phyloP scores from a whole-genome alignment of 2,888 invertebrate genomes.

The Scaptomyza cyrtandrae region DNA sequence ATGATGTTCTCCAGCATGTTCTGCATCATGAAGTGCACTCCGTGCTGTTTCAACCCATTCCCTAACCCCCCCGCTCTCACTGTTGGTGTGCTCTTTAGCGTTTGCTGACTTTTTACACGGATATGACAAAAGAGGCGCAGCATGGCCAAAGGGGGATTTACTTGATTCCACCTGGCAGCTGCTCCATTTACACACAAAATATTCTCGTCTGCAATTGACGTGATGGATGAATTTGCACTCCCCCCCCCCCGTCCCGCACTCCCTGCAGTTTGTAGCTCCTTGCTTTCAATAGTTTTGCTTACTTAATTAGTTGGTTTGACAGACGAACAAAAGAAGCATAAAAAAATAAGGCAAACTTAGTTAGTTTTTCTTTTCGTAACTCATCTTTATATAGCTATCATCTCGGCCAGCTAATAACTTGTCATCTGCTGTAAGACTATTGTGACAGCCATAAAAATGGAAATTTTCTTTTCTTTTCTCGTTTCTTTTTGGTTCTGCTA shows the following conservation, averaged over 20 bases:
- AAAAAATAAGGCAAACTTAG: slow-evolving; percentile 16
- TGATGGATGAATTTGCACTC: slow-evolving; percentile 19
- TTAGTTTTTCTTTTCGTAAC: slow-evolving; percentile 4
- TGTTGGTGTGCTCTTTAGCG: slow-evolving; percentile 70
- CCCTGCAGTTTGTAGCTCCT: slow-evolving; percentile 1
- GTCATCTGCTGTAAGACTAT: slow-evolving; percentile 56
- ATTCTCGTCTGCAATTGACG: slow-evolving; percentile 28
- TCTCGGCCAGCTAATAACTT: slow-evolving; percentile 62
- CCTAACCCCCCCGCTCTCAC: background rate
- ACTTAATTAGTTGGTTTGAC: slow-evolving; percentile 42
- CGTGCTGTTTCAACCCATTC: slow-evolving; percentile 10
- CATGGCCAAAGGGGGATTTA: slow-evolving; percentile 25
- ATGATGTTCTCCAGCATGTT: slow-evolving; percentile 42
- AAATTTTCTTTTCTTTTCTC: slow-evolving; percentile 25
- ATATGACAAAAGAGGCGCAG: slow-evolving; percentile 27
- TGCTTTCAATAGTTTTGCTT: slow-evolving; percentile 46
- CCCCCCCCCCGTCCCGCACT: background rate
- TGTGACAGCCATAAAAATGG: slow-evolving; percentile 49
- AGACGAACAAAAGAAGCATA: background rate
- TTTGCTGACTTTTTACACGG: slow-evolving; percentile 71
- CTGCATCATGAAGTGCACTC: slow-evolving; percentile 60
- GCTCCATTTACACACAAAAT: slow-evolving; percentile 52
- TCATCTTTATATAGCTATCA: slow-evolving; percentile 8
- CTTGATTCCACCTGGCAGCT: slow-evolving; percentile 44
- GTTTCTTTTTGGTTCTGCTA: slow-evolving; percentile 35